Conservation (phyloP, 2,797 vertebrate species). For the Rhincodon typus region DNA sequence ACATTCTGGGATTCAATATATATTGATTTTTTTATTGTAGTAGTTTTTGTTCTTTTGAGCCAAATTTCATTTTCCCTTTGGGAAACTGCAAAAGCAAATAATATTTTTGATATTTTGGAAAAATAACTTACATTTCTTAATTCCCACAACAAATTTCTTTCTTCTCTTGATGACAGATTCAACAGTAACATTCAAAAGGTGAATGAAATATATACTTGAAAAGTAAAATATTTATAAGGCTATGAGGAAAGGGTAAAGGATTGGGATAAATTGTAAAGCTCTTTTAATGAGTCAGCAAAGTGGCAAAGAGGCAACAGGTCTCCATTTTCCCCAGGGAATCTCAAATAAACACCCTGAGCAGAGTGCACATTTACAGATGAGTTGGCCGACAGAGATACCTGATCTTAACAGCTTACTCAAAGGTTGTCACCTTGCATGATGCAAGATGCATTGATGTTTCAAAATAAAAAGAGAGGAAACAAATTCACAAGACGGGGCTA, state of each 20-base stretch:
- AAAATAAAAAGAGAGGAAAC: neutral
- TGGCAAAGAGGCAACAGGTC: neutral
- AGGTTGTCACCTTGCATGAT: neutral
- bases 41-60: neutral
- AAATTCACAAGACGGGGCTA: neutral
- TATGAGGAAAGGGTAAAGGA: neutral
- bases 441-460: neutral
- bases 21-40: neutral
- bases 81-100: neutral
- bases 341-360: neutral
- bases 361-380: neutral
- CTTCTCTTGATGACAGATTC: neutral
- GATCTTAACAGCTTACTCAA: neutral
- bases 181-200: neutral
- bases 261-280: neutral
- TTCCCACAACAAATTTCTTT: neutral
- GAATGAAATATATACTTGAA: neutral
- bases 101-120: neutral
- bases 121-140: neutral
- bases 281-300: neutral
- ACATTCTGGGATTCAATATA: neutral
- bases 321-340: no score
- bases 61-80: neutral
- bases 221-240: neutral
- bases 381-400: neutral